Base-by-base conservation (phyloP, 1,140 invertebrate genomes). In the Orius laevigatus region DNA sequence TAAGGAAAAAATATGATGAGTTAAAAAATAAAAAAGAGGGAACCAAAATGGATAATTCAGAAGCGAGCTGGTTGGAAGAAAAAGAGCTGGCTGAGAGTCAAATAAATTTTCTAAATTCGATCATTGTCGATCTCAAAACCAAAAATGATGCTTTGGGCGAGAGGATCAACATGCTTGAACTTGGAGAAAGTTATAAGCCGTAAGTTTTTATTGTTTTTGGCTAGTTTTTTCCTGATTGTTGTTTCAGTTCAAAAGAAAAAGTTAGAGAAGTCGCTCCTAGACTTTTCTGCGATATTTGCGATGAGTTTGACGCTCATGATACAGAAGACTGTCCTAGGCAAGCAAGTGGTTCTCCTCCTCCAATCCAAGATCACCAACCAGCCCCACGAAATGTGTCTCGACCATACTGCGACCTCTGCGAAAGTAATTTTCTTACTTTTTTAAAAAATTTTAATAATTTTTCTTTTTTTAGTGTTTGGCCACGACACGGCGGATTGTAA, bases 221-320 rank as follows among this genome's bases (percentile, higher is more conserved):
- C 55, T 48, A 53, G 42, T 12, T 40, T 63, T 54, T 43, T 63
- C 67, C n/a, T n/a, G n/a, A n/a, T n/a, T n/a, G n/a, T n/a, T n/a
- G n/a, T n/a, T 2, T 59, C 35, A 40, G 47, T 35, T 35, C 41
- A 11, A 51, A 63, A 47, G 43, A 31, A 25, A 25, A 25, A n/a
- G 25, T 32, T 2, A 63, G 64, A 48, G 55, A 66, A 46, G 65
- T 74, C 4, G 70, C 83, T 14, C 82, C 84, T 18, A 76, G 93
- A 38, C 66, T 91, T 55, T 97, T 89, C 67, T 97, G 93, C 72
- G 93, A 97, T 72, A 96, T 96, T 57, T 97, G 93, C 66, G 93
- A 97, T 67, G 72, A 79, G 60, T 97, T 97, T 70, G 93, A 97
- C 69, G 67, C 79, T 48, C 94, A 98, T 60, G 92, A 97, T 62